A percentile compares a stretch with the other conserved stretches of the same genome.
Evolutionary conservation across 2,888 invertebrate species (phyloP).

Genomic region (Operophtera brumata): DNA sequence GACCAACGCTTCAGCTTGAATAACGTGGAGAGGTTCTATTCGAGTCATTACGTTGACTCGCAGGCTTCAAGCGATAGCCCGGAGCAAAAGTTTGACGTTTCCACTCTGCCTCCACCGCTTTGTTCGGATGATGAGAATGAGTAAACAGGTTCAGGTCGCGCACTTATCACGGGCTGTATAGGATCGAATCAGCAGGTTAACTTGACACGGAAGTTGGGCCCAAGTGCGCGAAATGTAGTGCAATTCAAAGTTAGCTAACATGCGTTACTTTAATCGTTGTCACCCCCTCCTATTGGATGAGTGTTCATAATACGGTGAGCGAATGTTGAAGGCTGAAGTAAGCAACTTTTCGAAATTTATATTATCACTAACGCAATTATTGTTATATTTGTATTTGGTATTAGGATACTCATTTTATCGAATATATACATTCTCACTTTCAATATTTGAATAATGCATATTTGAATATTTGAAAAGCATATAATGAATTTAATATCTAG

Average conservation of each 20-base stretch:
- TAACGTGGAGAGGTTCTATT: constrained; percentile 74
- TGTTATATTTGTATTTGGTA: constrained; percentile 57
- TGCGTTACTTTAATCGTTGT: constrained; percentile 46
- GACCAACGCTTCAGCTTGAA: constrained; percentile 76
- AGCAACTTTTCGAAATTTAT: constrained; percentile 53
- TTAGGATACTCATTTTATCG: constrained; percentile 64
- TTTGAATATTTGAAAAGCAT: too few species aligned
- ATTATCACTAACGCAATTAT: constrained; percentile 65
- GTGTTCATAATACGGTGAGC: constrained; percentile 46
- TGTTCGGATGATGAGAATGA: constrained; percentile 87
- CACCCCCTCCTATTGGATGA: constrained; percentile 45
- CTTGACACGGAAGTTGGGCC: not conserved
- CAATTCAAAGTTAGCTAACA: constrained; percentile 33
- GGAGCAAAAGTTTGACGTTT: constrained; percentile 87
- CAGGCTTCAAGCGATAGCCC: constrained; percentile 84
- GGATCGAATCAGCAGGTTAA: not conserved
- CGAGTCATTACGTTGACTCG: constrained; percentile 79
- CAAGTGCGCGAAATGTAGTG: constrained; percentile 14
- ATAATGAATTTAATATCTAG: constrained; percentile 59
- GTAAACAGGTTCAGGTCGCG: constrained; percentile 39
- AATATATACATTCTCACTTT: constrained; percentile 65
- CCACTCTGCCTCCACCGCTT: constrained; percentile 88
- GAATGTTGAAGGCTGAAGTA: constrained; percentile 45
- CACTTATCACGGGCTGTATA: constrained; percentile 13
- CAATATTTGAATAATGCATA: too few species aligned